Evolutionary conservation across 2,888 invertebrate genomes (phyloP), one percentile per base, ranked within the genome.

Genomic region (Orchestes rusci): DNA sequence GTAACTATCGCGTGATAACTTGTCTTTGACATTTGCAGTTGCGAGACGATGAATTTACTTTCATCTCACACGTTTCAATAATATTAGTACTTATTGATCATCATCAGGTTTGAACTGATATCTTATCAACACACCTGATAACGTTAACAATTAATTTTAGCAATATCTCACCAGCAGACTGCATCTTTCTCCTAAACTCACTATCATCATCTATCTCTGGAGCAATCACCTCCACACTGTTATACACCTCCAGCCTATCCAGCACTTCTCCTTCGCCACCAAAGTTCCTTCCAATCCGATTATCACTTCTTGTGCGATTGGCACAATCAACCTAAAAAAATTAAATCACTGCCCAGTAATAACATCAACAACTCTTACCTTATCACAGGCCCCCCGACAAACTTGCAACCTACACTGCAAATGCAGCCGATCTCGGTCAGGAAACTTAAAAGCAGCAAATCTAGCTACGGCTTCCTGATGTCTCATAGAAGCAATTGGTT

Each of bases 391-490:
- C 37, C 79, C 80, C 64, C 79, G 78, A 60, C 88, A 88, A n/a
- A 87, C 67, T 55, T 84, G 81, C 31, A 88, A 74, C 13, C 78
- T 78, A 65, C 88, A 88, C n/a, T 80, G 79, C 33, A 87, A 69
- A 65, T 87, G 87, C 29, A 88, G 67, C 49, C 82, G 77, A 48
- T 84, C 83, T 51, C 84, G 72, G 59, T 86, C 86, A 3, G 87
- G 87, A 66, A 88, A 88, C 60, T 86, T 86, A 59, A 88, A 88
- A 3, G 87, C 88, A 1, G 83, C 79, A 68, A 88, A 88, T 13
- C 79, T 80, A 0, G 84, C 72, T 3, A 65, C 54, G 0, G 69
- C 70, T 51, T 69, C 70, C 52, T 70, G 70, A 42, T 69, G 67
- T 32, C 63, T 55, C 67, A 67, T 69, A 18, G 64, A 50, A 1